Evolutionary conservation across 2,888 invertebrate species (phyloP).

Genomic region (Drosophila helvetica): DNA sequence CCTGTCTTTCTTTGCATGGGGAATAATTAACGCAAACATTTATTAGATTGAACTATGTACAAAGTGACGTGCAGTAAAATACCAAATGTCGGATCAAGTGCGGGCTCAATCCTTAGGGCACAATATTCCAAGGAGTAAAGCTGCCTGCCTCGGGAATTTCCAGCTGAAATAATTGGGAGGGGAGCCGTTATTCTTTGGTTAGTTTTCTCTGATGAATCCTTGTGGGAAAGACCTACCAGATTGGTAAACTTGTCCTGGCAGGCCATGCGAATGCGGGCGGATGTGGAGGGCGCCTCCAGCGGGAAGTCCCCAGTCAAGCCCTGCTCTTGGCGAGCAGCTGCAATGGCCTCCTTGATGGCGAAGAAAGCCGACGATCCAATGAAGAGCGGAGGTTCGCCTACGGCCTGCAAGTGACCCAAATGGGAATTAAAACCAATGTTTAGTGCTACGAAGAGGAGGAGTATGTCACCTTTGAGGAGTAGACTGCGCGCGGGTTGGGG

Average conservation of each 20-base stretch:
- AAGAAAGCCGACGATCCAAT: constrained; percentile 94
- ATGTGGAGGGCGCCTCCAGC: constrained; percentile 93
- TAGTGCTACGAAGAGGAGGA: background rate
- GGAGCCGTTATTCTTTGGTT: background rate
- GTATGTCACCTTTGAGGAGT: constrained; percentile 93
- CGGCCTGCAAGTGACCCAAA: constrained; percentile 87
- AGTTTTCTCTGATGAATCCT: background rate
- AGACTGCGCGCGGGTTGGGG: constrained; percentile 95
- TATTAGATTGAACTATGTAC: background rate
- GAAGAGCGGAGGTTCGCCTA: constrained; percentile 97
- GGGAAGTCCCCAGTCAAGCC: constrained; percentile 86
- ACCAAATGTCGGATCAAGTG: background rate
- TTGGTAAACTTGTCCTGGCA: constrained; percentile 93
- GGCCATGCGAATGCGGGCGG: constrained; percentile 94
- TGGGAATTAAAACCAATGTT: background rate
- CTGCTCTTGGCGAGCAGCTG: constrained; percentile 89
- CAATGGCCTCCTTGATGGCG: constrained; percentile 94
- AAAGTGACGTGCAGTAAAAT: background rate
- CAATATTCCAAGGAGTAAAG: constrained; percentile 88
- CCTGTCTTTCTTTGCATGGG: too few species aligned
- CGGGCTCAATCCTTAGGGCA: constrained; percentile 83
- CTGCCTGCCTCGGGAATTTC: constrained; percentile 85
- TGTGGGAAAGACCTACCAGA: constrained; percentile 86
- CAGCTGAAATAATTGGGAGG: constrained; percentile 84
- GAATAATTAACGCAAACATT: background rate